phyloP scores from a whole-genome alignment of 2,113 vertebrate species.

The Ctenodactylus gundi region DNA sequence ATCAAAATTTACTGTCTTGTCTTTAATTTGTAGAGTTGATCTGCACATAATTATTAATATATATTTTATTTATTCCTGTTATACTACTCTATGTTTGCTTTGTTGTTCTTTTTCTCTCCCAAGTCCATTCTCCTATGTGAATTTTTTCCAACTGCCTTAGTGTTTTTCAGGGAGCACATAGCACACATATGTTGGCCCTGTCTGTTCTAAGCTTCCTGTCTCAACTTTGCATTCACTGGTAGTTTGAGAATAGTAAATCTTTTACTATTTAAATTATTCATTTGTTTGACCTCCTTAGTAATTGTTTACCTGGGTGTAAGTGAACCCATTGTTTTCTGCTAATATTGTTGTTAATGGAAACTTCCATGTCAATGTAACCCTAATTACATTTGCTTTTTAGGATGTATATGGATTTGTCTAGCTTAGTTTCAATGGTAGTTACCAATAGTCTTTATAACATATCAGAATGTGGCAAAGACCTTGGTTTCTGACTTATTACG shows the following conservation, averaged over 20 bases:
- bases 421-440: background rate
- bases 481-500: background rate
- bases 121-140: too few species aligned
- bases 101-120: background rate
- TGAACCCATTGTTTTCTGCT: background rate
- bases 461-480: background rate
- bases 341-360: background rate
- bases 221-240: background rate
- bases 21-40: background rate
- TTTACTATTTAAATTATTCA: background rate
- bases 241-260: background rate
- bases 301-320: background rate
- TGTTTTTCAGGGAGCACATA: background rate
- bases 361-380: background rate
- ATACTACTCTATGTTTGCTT: background rate
- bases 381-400: background rate
- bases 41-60: background rate
- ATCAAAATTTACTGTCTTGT: background rate
- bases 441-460: background rate
- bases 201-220: background rate
- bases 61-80: background rate
- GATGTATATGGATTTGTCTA: background rate
- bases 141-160: background rate
- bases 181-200: background rate
- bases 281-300: background rate